Percentiles rank a stretch among this genome's conserved stretches.
Conservation (phyloP, 2,888 invertebrate species). For the Brachyopa scutellaris region DNA sequence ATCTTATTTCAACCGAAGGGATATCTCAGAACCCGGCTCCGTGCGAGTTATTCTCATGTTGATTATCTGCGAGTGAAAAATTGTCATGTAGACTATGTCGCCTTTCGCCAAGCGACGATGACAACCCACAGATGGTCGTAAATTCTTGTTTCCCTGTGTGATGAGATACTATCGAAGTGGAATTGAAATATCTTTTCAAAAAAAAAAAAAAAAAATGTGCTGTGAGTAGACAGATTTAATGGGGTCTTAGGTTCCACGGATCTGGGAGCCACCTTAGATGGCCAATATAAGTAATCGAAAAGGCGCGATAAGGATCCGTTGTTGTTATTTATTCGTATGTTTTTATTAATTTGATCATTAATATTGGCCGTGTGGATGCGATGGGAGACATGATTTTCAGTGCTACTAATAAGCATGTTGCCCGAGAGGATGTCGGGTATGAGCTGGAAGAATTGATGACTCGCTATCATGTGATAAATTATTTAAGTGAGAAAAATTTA, state of each 20-base stretch:
- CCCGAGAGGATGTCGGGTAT: conserved; percentile 15
- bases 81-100: conserved; percentile 61
- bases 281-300: conserved; percentile 40
- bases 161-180: conserved; percentile 60
- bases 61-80: conserved; percentile 70
- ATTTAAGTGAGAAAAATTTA: conserved; percentile 16
- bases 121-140: conserved; percentile 64
- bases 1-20: conserved; percentile 58
- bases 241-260: conserved; percentile 22
- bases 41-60: conserved; percentile 40
- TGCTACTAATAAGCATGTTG: conserved; percentile 60
- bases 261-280: conserved; percentile 55
- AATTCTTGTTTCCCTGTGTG: conserved; percentile 56
- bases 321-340: conserved; percentile 62
- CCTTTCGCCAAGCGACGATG: conserved; percentile 48
- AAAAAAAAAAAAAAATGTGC: conserved; percentile 46
- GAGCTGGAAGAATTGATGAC: conserved; percentile 40
- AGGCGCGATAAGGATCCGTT: conserved; percentile 64
- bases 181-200: conserved; percentile 67
- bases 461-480: conserved; percentile 22
- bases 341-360: conserved; percentile 70
- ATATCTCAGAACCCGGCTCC: not conserved
- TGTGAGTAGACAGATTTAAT: conserved; percentile 58
- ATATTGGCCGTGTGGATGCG: conserved; percentile 42
- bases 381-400: conserved; percentile 57